Evolutionary conservation across 2,888 invertebrate genomes (phyloP).

Genomic region (Tachystola acroxantha): DNA sequence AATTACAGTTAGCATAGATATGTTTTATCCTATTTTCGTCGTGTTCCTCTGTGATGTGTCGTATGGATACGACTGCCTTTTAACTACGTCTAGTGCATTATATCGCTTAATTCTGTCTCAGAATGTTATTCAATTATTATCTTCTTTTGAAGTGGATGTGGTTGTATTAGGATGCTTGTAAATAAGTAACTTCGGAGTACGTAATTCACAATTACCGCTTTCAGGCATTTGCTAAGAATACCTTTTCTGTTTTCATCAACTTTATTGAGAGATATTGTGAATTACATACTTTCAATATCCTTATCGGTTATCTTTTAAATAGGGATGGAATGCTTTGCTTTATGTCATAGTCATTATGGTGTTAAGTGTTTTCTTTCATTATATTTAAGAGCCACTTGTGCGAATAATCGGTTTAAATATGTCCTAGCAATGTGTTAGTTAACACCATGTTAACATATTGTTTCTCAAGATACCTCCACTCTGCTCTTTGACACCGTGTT

Average conservation of each 20-base stretch:
- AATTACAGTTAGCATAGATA: no score
- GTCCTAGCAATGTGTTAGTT: no score
- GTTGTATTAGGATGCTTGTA: slow-evolving; percentile 17
- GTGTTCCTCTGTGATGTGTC: no score
- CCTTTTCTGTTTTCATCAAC: no score
- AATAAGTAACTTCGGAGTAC: slow-evolving; percentile 14
- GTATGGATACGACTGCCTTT: no score
- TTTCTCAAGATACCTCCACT: no score
- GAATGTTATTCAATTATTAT: slow-evolving; percentile 3
- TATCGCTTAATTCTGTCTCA: neutral
- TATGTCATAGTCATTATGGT: slow-evolving; percentile 11
- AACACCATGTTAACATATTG: no score
- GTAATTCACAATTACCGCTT: neutral
- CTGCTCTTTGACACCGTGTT: no score
- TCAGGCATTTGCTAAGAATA: no score
- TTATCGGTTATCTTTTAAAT: neutral
- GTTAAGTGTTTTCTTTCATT: neutral
- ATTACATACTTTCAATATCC: neutral
- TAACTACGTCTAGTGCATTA: neutral
- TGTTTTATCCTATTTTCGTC: no score
- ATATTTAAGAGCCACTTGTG: no score
- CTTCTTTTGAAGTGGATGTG: slow-evolving; percentile 1
- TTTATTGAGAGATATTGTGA: neutral
- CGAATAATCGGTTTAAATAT: no score
- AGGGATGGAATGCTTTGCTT: slow-evolving; percentile 32